A percentile compares a stretch with the other conserved stretches of the same genome.
Evolutionary conservation across 2,113 vertebrate species (phyloP).

Genomic region (Picathartes gymnocephalus): DNA sequence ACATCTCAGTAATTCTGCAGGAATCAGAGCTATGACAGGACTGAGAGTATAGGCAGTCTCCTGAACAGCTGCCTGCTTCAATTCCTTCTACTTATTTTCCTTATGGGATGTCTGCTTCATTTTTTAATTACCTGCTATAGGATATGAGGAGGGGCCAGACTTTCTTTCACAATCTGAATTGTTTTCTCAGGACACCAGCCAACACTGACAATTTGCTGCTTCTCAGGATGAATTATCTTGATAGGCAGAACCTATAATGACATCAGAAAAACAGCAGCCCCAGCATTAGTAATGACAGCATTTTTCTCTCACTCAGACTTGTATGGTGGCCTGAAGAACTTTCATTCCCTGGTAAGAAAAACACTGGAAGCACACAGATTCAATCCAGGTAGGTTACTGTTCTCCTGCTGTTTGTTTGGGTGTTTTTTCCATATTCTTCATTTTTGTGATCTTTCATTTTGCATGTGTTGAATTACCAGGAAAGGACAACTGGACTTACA

Average conservation of each 20-base stretch:
- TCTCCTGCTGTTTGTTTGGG: neutral
- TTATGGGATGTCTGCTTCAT: neutral
- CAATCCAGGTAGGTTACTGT: neutral
- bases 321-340: neutral
- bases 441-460: neutral
- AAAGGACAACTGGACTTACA: neutral
- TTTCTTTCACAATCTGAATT: neutral
- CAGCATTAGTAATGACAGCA: neutral
- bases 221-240: constrained; percentile 6
- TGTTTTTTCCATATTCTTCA: neutral
- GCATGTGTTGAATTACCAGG: neutral
- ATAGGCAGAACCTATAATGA: neutral
- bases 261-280: neutral
- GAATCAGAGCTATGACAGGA: neutral
- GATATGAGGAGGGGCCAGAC: neutral
- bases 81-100: neutral
- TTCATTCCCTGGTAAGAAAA: neutral
- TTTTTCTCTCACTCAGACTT: neutral
- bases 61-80: neutral
- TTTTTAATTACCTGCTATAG: neutral
- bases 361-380: neutral
- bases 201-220: neutral
- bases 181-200: neutral
- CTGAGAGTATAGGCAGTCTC: neutral
- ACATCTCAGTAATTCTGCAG: neutral